Conservation (phyloP, 2,797 vertebrate species). For the Graptemys geographica region DNA sequence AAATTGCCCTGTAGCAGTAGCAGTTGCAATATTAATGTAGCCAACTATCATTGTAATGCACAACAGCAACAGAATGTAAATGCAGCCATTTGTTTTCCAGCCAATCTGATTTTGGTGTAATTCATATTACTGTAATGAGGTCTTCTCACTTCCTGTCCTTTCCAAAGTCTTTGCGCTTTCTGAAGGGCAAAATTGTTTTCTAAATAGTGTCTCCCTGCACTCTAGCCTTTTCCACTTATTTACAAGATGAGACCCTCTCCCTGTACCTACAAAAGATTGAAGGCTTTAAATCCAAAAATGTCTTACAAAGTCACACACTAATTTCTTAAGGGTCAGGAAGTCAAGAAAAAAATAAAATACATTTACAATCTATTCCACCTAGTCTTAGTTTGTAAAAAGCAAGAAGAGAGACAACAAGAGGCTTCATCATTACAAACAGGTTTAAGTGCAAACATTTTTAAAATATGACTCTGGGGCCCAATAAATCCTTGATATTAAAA, state of each 20-base stretch:
- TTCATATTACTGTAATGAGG: conserved; percentile 56
- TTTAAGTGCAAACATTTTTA: neutral
- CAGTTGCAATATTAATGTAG: conserved; percentile 24
- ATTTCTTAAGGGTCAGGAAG: conserved; percentile 56
- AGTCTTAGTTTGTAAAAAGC: neutral
- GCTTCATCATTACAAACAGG: neutral
- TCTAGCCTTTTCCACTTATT: conserved; percentile 42
- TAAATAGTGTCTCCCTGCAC: conserved; percentile 35
- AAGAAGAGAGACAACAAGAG: neutral
- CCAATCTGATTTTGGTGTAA: conserved; percentile 64
- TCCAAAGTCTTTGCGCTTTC: conserved; percentile 51
- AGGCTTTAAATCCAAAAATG: conserved; percentile 52
- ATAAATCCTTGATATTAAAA: neutral
- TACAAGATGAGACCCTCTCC: neutral
- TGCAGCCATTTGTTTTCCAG: conserved; percentile 57
- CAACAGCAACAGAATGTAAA: conserved; percentile 41
- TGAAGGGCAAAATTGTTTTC: conserved; percentile 72
- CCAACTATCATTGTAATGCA: conserved; percentile 39
- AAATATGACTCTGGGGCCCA: neutral
- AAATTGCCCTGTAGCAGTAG: conserved; percentile 37
- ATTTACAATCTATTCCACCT: neutral
- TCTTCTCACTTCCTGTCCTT: conserved; percentile 51
- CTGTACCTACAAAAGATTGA: conserved; percentile 24
- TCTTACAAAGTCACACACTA: conserved; percentile 35
- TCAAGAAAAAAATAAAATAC: conserved; percentile 16